Base-by-base conservation (phyloP, 2,113 vertebrate species). In the Channa argus region DNA sequence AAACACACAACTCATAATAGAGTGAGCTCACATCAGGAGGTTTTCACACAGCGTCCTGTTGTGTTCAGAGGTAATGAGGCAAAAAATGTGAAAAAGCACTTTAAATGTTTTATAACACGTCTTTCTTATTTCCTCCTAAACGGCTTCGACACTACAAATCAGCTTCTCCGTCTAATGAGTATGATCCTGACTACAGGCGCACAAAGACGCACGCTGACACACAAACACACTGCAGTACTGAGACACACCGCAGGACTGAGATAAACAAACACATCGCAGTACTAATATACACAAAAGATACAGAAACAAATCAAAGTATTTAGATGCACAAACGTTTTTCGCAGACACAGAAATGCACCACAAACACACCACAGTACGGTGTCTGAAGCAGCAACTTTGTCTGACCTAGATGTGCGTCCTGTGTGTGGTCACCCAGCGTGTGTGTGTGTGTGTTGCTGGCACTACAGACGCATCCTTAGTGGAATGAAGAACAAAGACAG, bases 401-500 rank as follows among this genome's bases (percentile, higher is more conserved):
- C 41, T 44, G 34, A 47, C 14, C 69, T 62, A 58, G 41, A 33
- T 45, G 44, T n/a, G 7, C 9, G 8, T 46, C 15, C 54, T 58
- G 73, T 67, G 72, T 70, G 79, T 55, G 68, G 36, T 9, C 10
- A 0, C 55, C 41, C 41, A 47, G 50, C n/a, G 51, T 61, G 54
- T 64, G 33, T 49, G 58, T 71, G 54, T 78, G 63, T 73, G 65
- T 10, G n/a, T 51, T 80, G 81, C 79, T 79, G 73, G 73, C 82
- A 63, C 67, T 63, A 77, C 74, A 84, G 72, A 89, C 59, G 82
- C 63, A 63, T 84, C 85, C 82, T 87, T 75, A 83, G 88, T 88
- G 78, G 84, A 86, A 67, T 59, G 60, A 56, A 82, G 86, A 91
- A 91, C 89, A 91, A 92, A 90, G 83, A 74, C 43, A 78, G 61